Evolutionary conservation across 1,140 invertebrate genomes (phyloP).

Genomic region (Triops longicaudatus): DNA sequence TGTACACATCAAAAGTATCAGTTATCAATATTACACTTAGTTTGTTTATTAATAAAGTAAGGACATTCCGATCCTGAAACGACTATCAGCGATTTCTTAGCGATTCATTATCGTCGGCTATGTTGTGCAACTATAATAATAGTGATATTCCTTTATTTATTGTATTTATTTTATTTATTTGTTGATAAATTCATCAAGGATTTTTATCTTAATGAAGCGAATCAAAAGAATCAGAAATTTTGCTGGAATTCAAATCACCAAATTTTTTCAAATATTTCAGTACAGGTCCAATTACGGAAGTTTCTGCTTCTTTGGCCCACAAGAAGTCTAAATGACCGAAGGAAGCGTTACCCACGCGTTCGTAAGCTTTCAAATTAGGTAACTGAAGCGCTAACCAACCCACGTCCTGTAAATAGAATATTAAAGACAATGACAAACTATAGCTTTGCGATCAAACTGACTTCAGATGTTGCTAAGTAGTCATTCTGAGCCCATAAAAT

Average conservation of each 20-base stretch:
- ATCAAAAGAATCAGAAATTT: too few species aligned
- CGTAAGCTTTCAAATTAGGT: conserved; percentile 28
- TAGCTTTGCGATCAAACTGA: background rate
- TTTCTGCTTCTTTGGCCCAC: conserved; percentile 36
- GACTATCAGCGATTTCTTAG: too few species aligned
- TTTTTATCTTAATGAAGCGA: too few species aligned
- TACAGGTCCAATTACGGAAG: conserved; percentile 5
- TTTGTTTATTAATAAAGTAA: too few species aligned
- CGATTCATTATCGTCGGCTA: too few species aligned
- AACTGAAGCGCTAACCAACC: conserved; percentile 29
- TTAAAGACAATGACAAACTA: background rate
- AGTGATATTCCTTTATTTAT: too few species aligned
- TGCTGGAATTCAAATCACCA: background rate
- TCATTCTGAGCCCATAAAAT: conserved; percentile 62
- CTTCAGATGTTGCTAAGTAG: conserved; percentile 50
- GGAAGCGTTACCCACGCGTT: conserved; percentile 32
- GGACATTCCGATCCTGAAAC: too few species aligned
- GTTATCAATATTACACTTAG: too few species aligned
- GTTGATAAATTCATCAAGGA: too few species aligned
- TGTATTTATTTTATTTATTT: too few species aligned
- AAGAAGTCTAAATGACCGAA: conserved; percentile 40
- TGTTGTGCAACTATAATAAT: too few species aligned
- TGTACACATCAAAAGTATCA: too few species aligned
- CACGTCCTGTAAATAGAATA: conserved; percentile 31
- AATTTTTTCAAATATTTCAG: background rate